A percentile compares a stretch with the other conserved stretches of the same genome.
Conservation (phyloP, 1,140 invertebrate species). For the Sminthurides bifidus region DNA sequence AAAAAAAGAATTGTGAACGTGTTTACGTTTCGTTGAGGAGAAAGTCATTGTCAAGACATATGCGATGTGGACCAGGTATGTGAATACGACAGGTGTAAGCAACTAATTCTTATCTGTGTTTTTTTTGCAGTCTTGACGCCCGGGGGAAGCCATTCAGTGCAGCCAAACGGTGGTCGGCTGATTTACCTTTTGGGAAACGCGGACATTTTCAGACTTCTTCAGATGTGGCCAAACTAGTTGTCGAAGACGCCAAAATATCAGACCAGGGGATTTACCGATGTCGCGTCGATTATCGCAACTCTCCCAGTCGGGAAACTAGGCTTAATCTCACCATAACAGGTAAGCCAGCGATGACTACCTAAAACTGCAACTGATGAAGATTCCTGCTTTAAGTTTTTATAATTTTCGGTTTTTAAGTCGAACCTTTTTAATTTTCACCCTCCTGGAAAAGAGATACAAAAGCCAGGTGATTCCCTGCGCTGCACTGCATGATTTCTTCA, state of each 20-base stretch:
- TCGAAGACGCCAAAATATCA: conserved; percentile 39
- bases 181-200: conserved; percentile 53
- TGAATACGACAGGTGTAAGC: background rate
- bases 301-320: conserved; percentile 44
- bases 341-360: too few relatives aligned
- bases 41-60: too few relatives aligned
- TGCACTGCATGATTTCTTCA: too few relatives aligned
- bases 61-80: too few relatives aligned
- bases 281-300: conserved; percentile 47
- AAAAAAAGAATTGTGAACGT: too few relatives aligned
- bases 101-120: conserved; percentile 24
- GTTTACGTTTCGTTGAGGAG: too few relatives aligned
- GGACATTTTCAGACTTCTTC: conserved; percentile 56
- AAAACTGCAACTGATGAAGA: too few relatives aligned
- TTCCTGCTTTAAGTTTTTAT: too few relatives aligned
- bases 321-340: conserved; percentile 47
- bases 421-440: too few relatives aligned
- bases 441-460: too few relatives aligned
- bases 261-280: conserved; percentile 47
- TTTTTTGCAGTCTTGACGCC: conserved; percentile 62
- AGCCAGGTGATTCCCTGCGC: too few relatives aligned
- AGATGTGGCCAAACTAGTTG: conserved; percentile 41
- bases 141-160: conserved; percentile 55
- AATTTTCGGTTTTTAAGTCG: too few relatives aligned
- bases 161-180: conserved; percentile 63